Conservation (phyloP, 2,797 vertebrate genomes). For the Helarctos malayanus region DNA sequence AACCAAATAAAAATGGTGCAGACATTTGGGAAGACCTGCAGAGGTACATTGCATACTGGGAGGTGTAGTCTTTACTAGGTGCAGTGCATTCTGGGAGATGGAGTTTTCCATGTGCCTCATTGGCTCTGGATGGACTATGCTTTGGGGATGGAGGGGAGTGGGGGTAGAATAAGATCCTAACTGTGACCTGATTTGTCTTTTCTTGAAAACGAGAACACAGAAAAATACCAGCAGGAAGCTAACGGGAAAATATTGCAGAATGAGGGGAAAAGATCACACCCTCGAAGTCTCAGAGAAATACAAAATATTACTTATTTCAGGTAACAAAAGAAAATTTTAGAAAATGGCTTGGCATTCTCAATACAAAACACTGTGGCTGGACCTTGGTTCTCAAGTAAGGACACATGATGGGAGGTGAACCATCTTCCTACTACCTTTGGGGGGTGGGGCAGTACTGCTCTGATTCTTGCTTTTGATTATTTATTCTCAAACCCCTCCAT, state of each 20-base stretch:
- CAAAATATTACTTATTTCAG: not conserved
- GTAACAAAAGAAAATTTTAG: not conserved
- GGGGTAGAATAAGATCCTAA: not conserved
- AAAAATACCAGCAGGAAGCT: not conserved
- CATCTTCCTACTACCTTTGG: not conserved
- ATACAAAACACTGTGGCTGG: not conserved
- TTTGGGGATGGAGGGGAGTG: not conserved
- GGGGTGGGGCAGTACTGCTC: too few relatives aligned
- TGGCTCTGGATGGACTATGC: not conserved
- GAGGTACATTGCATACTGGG: not conserved
- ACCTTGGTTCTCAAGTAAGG: not conserved
- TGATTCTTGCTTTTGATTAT: not conserved
- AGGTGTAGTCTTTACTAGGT: not conserved
- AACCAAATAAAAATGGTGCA: not conserved
- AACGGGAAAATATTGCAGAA: not conserved
- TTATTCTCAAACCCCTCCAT: not conserved
- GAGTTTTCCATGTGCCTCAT: not conserved
- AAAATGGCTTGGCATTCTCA: not conserved
- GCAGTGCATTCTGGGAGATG: not conserved
- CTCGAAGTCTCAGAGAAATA: conserved; percentile 5
- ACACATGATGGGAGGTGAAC: not conserved
- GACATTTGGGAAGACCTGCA: not conserved
- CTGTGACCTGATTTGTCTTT: conserved; percentile 6
- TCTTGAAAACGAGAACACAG: conserved; percentile 31
- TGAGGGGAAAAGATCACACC: not conserved